Percentiles rank a stretch among this genome's conserved stretches.
Evolutionary conservation across 2,113 vertebrate genomes (phyloP).

Genomic region (Crypturellus undulatus): DNA sequence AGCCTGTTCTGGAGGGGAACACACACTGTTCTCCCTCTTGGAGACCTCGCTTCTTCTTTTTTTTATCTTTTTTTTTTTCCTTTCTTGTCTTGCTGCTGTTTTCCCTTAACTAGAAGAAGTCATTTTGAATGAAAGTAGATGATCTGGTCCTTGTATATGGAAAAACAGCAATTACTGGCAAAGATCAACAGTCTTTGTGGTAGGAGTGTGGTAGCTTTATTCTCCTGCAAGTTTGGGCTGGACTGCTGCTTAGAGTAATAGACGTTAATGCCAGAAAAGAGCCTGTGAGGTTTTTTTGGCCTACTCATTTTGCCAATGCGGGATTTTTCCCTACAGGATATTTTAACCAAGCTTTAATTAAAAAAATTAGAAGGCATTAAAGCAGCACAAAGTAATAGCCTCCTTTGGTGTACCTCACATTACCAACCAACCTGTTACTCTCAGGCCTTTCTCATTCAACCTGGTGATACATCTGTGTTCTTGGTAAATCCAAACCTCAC

Average conservation of each 20-base stretch:
- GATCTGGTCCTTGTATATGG: slow-evolving; percentile 57
- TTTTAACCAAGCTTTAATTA: slow-evolving; percentile 58
- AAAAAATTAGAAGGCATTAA: slow-evolving; percentile 72
- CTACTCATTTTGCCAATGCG: slow-evolving; percentile 8
- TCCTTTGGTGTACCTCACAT: slow-evolving; percentile 50
- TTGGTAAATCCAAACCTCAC: slow-evolving; percentile 5
- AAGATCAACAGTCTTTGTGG: slow-evolving; percentile 56
- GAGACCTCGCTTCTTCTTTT: neutral
- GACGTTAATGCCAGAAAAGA: slow-evolving; percentile 26
- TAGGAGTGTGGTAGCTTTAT: slow-evolving; percentile 56
- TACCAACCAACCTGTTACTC: slow-evolving; percentile 47
- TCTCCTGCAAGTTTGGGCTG: slow-evolving; percentile 66
- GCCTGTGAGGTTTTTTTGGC: slow-evolving; percentile 43
- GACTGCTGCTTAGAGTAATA: slow-evolving; percentile 48
- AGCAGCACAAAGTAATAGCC: slow-evolving; percentile 59
- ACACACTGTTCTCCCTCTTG: neutral
- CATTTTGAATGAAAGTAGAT: slow-evolving; percentile 38
- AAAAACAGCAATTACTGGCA: slow-evolving; percentile 63
- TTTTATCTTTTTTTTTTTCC: neutral
- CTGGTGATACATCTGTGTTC: slow-evolving; percentile 22
- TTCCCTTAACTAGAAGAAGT: slow-evolving; percentile 46
- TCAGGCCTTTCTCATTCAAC: slow-evolving; percentile 30
- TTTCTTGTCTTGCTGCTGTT: neutral
- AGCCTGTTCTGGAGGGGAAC: neutral
- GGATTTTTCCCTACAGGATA: slow-evolving; percentile 43